Conservation (phyloP, 2,888 invertebrate species). For the Pilophorus perplexus region DNA sequence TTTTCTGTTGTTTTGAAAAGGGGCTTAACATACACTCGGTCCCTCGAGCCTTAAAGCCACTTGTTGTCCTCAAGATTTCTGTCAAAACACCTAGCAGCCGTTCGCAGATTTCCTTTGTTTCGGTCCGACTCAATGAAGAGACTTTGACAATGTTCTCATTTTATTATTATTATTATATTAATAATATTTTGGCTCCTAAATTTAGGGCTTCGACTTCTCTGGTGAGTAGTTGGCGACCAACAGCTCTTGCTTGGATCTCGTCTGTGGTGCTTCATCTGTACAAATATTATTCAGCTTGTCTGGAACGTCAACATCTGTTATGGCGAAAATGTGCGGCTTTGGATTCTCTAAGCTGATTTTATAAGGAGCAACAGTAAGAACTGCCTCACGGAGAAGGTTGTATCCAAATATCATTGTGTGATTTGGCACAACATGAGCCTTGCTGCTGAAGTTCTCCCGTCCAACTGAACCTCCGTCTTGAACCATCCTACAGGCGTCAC, state of each 20-base stretch:
- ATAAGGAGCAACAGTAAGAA: slow-evolving; percentile 14
- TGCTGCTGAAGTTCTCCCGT: slow-evolving; percentile 18
- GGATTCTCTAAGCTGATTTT: slow-evolving; percentile 17
- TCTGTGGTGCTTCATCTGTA: slow-evolving; percentile 4
- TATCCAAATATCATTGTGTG: slow-evolving; percentile 28
- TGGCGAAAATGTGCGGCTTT: slow-evolving; percentile 20
- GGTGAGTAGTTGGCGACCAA: slow-evolving; percentile 8
- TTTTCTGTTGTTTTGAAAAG: no score
- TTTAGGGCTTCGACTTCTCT: slow-evolving; percentile 4
- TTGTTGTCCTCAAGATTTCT: no score
- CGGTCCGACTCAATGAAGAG: no score
- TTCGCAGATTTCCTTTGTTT: no score
- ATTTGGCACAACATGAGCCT: slow-evolving; percentile 15
- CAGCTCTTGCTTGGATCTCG: slow-evolving; percentile 6
- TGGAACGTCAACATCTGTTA: no score
- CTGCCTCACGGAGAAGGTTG: slow-evolving; percentile 16
- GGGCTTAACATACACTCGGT: no score
- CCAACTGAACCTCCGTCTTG: slow-evolving; percentile 28
- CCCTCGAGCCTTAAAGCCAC: no score
- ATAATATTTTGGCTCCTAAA: no score
- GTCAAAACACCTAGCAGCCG: no score
- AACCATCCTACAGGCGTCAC: slow-evolving; percentile 28
- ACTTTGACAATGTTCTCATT: no score
- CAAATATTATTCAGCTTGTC: no score
- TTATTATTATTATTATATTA: no score